phyloP scores from a whole-genome alignment of 2,113 vertebrate species.

The Neodontobutis hainanensis region DNA sequence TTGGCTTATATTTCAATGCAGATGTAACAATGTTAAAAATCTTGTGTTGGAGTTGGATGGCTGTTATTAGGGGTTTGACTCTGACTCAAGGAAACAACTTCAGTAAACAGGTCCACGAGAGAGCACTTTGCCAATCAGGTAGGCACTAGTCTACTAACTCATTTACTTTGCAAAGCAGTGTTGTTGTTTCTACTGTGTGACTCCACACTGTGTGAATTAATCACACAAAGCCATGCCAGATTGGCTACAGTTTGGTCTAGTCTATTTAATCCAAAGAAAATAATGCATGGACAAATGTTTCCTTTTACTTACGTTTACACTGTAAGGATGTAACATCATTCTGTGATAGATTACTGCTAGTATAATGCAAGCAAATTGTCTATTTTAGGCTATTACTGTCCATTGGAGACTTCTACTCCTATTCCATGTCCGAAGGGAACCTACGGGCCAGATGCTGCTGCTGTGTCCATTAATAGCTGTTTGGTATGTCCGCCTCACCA shows the following conservation, averaged over 20 bases:
- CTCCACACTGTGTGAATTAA: no score
- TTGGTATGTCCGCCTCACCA: slow-evolving; percentile 80
- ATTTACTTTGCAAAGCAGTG: no score
- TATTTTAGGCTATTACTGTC: slow-evolving; percentile 83
- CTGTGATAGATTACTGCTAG: no score
- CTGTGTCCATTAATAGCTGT: slow-evolving; percentile 63
- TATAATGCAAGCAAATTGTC: neutral
- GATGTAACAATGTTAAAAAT: slow-evolving; percentile 21
- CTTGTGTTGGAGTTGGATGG: slow-evolving; percentile 46
- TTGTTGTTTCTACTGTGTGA: no score
- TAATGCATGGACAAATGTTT: no score
- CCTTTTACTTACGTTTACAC: no score
- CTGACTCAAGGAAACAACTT: slow-evolving; percentile 39
- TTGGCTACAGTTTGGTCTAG: no score
- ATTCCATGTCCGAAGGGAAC: slow-evolving; percentile 84
- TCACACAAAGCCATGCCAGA: no score
- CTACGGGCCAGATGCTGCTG: slow-evolving; percentile 68
- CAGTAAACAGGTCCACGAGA: slow-evolving; percentile 34
- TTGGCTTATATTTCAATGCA: neutral
- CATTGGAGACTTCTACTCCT: slow-evolving; percentile 43
- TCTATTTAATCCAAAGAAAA: no score
- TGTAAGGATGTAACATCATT: neutral
- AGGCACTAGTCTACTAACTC: slow-evolving; percentile 14
- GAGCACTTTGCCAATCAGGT: slow-evolving; percentile 71
- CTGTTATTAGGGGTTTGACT: slow-evolving; percentile 8